These are phyloP conservation scores for Pipra filicauda DNA, from an alignment of 2,113 vertebrate genomes.

Conservation along the genomic window DNA sequence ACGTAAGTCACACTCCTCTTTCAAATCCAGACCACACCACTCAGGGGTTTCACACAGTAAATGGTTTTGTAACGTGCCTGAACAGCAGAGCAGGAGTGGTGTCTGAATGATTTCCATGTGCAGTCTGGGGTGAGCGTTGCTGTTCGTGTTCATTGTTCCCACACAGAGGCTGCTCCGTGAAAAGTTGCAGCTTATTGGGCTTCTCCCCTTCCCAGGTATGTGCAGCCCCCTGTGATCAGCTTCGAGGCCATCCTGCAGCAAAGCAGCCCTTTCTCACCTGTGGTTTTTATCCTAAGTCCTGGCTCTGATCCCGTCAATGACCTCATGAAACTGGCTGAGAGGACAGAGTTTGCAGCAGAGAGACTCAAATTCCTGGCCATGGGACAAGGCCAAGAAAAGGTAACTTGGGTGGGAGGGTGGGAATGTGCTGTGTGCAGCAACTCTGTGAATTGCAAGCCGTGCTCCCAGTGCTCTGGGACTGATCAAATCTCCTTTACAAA, in stretches of 20 bases:
- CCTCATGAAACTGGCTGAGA: conserved; percentile 90
- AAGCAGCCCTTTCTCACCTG: conserved; percentile 87
- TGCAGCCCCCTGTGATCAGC: conserved; percentile 94
- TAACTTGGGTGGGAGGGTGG: conserved; percentile 30
- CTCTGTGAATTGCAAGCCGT: not conserved
- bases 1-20: conserved; percentile 73
- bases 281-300: conserved; percentile 94
- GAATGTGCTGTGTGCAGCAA: not conserved
- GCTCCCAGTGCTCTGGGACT: not conserved
- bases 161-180: not conserved
- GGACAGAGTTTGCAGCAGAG: conserved; percentile 81
- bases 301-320: conserved; percentile 92
- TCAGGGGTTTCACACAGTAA: not conserved
- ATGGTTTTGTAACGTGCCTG: not conserved
- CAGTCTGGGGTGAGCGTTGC: not conserved
- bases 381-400: conserved; percentile 97
- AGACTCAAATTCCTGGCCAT: conserved; percentile 93
- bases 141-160: not conserved
- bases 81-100: not conserved
- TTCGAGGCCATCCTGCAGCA: conserved; percentile 89
- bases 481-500: not conserved
- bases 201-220: conserved; percentile 77
- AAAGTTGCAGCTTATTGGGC: not conserved
- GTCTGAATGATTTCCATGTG: not conserved
- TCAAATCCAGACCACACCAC: fast-evolving